Evolutionary conservation across 1,140 invertebrate species (phyloP).

Genomic region (Sipha flava): DNA sequence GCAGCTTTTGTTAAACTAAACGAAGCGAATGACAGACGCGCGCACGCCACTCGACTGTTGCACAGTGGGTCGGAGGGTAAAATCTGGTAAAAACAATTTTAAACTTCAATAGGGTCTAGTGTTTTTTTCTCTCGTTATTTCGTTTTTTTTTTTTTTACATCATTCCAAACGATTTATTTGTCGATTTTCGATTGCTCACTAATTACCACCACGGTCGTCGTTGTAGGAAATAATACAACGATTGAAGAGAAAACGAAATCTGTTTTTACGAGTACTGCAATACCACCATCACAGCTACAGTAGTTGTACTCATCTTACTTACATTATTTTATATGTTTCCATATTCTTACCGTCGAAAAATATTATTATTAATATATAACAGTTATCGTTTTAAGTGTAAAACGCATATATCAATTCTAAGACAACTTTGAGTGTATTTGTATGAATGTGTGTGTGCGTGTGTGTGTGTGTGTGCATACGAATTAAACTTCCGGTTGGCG

Average conservation of each 20-base stretch:
- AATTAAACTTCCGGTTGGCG: slow-evolving; percentile 1
- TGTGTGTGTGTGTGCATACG: not conserved
- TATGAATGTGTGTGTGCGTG: no score
- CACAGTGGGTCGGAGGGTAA: not conserved
- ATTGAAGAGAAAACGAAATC: no score
- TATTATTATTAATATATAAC: no score
- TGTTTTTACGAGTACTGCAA: no score
- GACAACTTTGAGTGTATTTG: no score
- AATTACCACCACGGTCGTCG: not conserved
- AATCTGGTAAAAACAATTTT: not conserved
- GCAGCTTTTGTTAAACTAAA: slow-evolving; percentile 19
- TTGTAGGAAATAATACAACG: not conserved
- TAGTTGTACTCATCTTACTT: no score
- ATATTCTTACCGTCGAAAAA: not conserved
- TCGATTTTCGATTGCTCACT: not conserved
- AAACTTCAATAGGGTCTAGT: not conserved
- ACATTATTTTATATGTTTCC: no score
- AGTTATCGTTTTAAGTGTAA: not conserved
- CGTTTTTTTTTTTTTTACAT: not conserved
- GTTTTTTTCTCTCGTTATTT: not conserved
- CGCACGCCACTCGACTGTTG: no score
- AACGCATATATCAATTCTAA: not conserved
- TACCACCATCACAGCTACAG: no score
- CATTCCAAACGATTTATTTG: not conserved
- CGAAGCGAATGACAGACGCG: slow-evolving; percentile 15